phyloP scores from a whole-genome alignment of 2,888 invertebrate species.

The Clunio marinus region DNA sequence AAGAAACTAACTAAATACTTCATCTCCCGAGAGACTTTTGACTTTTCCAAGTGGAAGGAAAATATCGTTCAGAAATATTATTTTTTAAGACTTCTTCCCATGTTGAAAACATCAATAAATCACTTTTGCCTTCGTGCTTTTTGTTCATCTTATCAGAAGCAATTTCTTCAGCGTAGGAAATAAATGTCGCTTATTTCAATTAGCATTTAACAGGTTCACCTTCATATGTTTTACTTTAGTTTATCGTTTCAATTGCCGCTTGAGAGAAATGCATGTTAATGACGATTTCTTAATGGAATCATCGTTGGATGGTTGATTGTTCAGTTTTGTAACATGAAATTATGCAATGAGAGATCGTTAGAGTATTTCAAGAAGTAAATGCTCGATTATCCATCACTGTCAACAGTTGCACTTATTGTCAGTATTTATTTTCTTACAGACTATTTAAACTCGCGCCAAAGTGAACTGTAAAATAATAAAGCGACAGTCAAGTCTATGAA shows the following conservation, averaged over 20 bases:
- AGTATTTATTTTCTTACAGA: too few relatives aligned
- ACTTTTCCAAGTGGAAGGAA: too few relatives aligned
- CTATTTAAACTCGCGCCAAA: too few relatives aligned
- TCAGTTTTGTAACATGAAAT: too few relatives aligned
- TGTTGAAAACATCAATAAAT: conserved; percentile 27
- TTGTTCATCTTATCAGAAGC: not conserved
- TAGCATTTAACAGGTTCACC: conserved; percentile 34
- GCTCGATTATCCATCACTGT: too few relatives aligned
- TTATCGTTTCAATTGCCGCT: not conserved
- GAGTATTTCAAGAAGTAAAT: too few relatives aligned
- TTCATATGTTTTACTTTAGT: not conserved
- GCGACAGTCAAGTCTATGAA: not conserved
- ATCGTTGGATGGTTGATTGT: not conserved
- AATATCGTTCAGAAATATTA: not conserved
- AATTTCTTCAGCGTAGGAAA: not conserved
- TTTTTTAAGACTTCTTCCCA: too few relatives aligned
- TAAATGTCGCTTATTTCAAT: conserved; percentile 35
- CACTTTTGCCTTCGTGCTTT: not conserved
- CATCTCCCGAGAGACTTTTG: not conserved
- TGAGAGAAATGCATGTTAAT: not conserved
- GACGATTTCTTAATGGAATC: conserved; percentile 11
- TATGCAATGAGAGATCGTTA: too few relatives aligned
- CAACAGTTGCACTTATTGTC: too few relatives aligned
- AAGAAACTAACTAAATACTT: too few relatives aligned
- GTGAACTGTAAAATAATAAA: too few relatives aligned